phyloP scores from a whole-genome alignment of 2,888 invertebrate species.

The Pteria penguin region DNA sequence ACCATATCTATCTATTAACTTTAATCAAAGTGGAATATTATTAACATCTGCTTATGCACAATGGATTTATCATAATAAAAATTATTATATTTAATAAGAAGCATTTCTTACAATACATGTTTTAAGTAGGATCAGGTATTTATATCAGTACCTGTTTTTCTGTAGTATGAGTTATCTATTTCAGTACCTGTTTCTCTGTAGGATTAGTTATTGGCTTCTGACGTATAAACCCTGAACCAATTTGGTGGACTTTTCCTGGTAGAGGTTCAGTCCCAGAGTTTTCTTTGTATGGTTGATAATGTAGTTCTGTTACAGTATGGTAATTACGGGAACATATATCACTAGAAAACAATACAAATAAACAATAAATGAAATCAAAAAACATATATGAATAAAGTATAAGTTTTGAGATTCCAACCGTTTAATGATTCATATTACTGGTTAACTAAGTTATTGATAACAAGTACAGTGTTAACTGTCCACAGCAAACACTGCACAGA shows the following conservation, averaged over 20 bases:
- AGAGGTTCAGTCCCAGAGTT: constrained; percentile 73
- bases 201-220: constrained; percentile 74
- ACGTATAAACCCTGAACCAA: constrained; percentile 76
- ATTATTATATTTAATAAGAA: too few relatives aligned
- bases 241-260: constrained; percentile 72
- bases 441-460: not conserved
- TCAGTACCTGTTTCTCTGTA: constrained; percentile 68
- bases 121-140: too few relatives aligned
- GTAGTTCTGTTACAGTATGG: constrained; percentile 73
- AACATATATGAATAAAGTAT: too few relatives aligned
- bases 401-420: too few relatives aligned
- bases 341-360: constrained; percentile 57
- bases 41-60: too few relatives aligned
- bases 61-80: too few relatives aligned
- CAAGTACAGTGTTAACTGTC: too few relatives aligned
- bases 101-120: too few relatives aligned
- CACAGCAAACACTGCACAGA: too few relatives aligned
- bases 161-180: too few relatives aligned
- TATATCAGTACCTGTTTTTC: too few relatives aligned
- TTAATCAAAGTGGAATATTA: too few relatives aligned
- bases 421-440: not conserved
- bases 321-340: constrained; percentile 77
- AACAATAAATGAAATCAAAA: not conserved
- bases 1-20: not conserved
- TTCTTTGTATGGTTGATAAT: constrained; percentile 74